Conservation (phyloP, 2,113 vertebrate species). For the Alexandromys fortis region DNA sequence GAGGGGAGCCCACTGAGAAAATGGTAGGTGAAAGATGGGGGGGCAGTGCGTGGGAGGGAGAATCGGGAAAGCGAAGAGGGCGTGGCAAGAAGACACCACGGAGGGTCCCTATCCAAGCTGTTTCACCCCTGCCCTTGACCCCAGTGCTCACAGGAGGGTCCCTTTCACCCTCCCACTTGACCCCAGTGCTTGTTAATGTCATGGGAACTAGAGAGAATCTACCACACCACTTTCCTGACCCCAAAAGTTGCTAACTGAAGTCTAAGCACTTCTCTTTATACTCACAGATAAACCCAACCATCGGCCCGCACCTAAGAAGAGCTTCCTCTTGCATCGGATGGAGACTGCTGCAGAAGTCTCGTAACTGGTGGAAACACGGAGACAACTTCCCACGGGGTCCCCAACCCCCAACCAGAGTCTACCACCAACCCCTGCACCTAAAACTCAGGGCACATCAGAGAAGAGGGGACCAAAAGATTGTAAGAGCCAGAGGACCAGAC, state of each 20-base stretch:
- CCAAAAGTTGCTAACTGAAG: not conserved
- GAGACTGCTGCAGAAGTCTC: not conserved
- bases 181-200: not conserved
- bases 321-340: not conserved
- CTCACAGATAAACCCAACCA: not conserved
- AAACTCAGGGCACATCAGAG: not conserved
- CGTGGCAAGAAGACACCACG: not conserved
- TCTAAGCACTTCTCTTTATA: not conserved
- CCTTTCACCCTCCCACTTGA: not conserved
- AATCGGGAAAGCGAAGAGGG: not conserved
- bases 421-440: not conserved
- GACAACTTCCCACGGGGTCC: not conserved
- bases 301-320: not conserved
- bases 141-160: not conserved
- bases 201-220: not conserved
- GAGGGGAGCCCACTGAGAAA: not conserved
- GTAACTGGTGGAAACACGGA: not conserved
- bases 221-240: no score
- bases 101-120: not conserved
- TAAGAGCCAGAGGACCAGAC: not conserved
- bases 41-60: accelerated
- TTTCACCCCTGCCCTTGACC: not conserved
- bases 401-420: not conserved
- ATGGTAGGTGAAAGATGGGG: not conserved
- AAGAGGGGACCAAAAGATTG: not conserved